Conservation (phyloP, 2,113 vertebrate species). For the Dipodomys stephensi region DNA sequence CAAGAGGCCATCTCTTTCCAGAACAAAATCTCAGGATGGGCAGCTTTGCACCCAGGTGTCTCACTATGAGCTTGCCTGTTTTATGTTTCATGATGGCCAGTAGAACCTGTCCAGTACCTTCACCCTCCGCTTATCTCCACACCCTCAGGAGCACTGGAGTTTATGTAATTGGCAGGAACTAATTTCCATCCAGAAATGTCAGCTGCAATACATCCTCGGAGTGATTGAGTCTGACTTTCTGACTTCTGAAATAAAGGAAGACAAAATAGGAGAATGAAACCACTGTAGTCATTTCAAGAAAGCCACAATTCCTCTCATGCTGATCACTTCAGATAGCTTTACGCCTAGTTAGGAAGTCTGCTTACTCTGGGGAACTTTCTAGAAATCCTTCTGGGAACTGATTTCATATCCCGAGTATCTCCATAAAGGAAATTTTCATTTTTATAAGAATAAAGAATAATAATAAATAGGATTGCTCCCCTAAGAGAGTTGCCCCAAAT, state of each 20-base stretch:
- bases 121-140: not conserved
- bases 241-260: not conserved
- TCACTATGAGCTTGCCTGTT: not conserved
- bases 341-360: constrained; percentile 10
- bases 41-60: not conserved
- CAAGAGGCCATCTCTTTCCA: fast-evolving
- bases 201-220: not conserved
- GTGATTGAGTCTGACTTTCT: constrained; percentile 23
- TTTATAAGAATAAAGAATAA: constrained; percentile 47
- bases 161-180: not conserved
- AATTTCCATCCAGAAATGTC: constrained; percentile 45
- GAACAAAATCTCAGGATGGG: not conserved
- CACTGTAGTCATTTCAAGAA: constrained; percentile 4
- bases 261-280: constrained; percentile 2
- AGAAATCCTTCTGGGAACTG: constrained; percentile 22
- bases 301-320: not conserved
- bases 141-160: not conserved
- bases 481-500: constrained; percentile 1
- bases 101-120: not conserved
- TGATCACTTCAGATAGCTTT: constrained; percentile 28
- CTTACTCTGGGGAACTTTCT: constrained; percentile 48
- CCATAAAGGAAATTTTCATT: constrained; percentile 45
- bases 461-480: constrained; percentile 50
- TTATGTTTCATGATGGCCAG: too few relatives aligned
- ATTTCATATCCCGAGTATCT: constrained; percentile 12